Evolutionary conservation across 2,888 invertebrate species (phyloP).

Genomic region (Eristalis arbustorum): DNA sequence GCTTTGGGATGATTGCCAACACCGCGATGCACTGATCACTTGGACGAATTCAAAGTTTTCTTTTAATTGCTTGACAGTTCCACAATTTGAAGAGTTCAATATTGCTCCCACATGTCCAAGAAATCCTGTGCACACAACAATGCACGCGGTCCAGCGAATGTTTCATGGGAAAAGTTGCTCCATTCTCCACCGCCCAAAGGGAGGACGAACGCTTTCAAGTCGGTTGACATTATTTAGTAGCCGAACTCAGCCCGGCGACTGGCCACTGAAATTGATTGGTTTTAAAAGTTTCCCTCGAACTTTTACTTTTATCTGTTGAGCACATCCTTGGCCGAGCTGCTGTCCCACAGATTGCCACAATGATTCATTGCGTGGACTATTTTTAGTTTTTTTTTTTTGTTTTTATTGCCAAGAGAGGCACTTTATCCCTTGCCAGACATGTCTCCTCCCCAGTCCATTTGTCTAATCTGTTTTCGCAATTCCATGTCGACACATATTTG

Average conservation of each 20-base stretch:
- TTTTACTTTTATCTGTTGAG: background rate
- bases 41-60: no score
- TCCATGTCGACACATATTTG: background rate
- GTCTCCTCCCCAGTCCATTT: background rate
- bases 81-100: no score
- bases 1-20: background rate
- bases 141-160: background rate
- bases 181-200: background rate
- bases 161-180: background rate
- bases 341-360: background rate
- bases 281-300: background rate
- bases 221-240: background rate
- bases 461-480: background rate
- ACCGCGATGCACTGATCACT: no score
- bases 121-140: no score
- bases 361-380: background rate
- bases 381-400: background rate
- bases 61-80: no score
- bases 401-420: background rate
- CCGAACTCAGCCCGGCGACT: background rate
- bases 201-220: background rate
- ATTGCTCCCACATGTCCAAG: no score
- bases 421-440: background rate
- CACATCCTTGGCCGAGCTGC: background rate
- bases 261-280: background rate